A percentile compares a stretch with the other conserved stretches of the same genome.
These are phyloP conservation scores for Acipenser oxyrinchus DNA, from an alignment of 2,797 vertebrate species.

Conservation along the genomic window DNA sequence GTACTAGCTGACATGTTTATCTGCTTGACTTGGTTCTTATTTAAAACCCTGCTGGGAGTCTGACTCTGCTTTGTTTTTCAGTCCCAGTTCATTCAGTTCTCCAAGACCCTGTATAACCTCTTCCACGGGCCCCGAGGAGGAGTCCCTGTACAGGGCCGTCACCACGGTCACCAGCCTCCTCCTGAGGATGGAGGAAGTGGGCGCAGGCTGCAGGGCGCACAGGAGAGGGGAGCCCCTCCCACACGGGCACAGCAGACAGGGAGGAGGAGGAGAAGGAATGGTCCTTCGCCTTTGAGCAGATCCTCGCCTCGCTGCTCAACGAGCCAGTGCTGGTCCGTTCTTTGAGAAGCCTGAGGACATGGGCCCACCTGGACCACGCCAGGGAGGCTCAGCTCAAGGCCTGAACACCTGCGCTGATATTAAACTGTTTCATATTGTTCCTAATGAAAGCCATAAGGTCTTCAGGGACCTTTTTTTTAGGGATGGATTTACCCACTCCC, in stretches of 20 bases:
- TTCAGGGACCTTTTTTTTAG: neutral
- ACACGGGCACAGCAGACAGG: slow-evolving; percentile 14
- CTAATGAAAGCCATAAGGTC: neutral
- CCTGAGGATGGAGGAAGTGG: slow-evolving; percentile 91
- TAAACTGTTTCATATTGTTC: neutral
- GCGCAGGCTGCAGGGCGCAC: slow-evolving; percentile 62
- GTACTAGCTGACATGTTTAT: no score
- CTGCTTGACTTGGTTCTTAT: no score
- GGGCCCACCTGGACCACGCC: slow-evolving; percentile 64
- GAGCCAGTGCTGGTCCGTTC: slow-evolving; percentile 84
- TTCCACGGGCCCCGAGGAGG: slow-evolving; percentile 88
- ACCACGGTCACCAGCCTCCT: slow-evolving; percentile 87
- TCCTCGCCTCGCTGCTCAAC: slow-evolving; percentile 88
- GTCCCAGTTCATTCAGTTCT: slow-evolving; percentile 93
- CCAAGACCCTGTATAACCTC: slow-evolving; percentile 90
- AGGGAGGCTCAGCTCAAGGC: slow-evolving; percentile 71
- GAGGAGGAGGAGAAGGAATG: slow-evolving; percentile 59
- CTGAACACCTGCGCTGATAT: slow-evolving; percentile 25
- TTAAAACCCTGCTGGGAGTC: no score
- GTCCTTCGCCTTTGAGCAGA: slow-evolving; percentile 97
- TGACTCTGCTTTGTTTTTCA: slow-evolving; percentile 30
- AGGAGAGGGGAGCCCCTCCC: slow-evolving; percentile 27
- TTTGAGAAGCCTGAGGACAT: slow-evolving; percentile 78
- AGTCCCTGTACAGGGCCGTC: slow-evolving; percentile 78
- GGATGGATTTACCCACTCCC: neutral